phyloP scores from a whole-genome alignment of 2,888 invertebrate species.

The Eupithecia subumbrata region DNA sequence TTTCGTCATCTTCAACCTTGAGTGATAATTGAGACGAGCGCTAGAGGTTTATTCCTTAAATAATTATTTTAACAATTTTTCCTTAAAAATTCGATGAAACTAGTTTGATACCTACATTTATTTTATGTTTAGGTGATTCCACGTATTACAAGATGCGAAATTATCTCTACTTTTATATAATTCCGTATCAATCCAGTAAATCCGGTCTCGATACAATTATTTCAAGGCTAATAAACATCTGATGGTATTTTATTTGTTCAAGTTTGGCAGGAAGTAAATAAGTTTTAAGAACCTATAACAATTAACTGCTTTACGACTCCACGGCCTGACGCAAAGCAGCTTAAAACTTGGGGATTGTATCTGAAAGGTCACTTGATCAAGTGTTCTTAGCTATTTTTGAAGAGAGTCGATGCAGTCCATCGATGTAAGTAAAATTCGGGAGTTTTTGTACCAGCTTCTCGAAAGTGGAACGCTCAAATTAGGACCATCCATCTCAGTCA shows the following conservation, averaged over 20 bases:
- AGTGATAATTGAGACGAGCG: no score
- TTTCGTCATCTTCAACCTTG: neutral
- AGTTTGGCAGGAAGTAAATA: conserved; percentile 6
- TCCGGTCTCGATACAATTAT: neutral
- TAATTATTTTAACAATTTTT: neutral
- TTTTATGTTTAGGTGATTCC: neutral
- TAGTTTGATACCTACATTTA: neutral
- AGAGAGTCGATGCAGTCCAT: no score
- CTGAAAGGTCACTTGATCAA: no score
- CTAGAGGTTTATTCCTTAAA: no score
- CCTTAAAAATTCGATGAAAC: neutral
- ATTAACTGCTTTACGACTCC: neutral
- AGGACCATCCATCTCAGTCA: no score
- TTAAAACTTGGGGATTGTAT: neutral
- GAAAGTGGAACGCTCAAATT: no score
- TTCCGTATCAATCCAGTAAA: neutral
- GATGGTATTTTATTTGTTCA: neutral
- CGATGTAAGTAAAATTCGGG: no score
- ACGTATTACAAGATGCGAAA: neutral
- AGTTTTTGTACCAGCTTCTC: no score
- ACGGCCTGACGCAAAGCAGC: neutral
- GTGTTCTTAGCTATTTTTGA: no score
- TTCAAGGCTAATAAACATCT: neutral
- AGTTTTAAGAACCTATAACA: conserved; percentile 4
- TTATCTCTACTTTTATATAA: neutral